Conservation (phyloP, 2,888 invertebrate species). For the Leptinotarsa tumamoca region DNA sequence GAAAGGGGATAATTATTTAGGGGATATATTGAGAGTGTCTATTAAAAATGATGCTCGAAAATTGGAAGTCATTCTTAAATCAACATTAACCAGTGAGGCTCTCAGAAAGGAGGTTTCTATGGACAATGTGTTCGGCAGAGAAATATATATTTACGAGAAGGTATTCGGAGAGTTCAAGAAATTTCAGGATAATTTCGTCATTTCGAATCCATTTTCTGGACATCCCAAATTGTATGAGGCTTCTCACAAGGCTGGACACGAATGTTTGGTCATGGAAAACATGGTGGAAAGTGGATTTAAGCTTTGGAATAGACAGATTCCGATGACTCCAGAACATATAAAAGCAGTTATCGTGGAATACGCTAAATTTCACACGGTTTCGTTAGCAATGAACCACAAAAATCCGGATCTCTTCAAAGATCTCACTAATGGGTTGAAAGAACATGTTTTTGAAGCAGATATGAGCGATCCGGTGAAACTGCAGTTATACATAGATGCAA, state of each 20-base stretch:
- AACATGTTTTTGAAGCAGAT: slow-evolving; percentile 13
- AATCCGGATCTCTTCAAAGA: slow-evolving; percentile 50
- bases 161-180: slow-evolving; percentile 51
- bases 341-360: slow-evolving; percentile 54
- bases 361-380: slow-evolving; percentile 58
- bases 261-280: slow-evolving; percentile 55
- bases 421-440: slow-evolving; percentile 20
- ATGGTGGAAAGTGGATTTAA: slow-evolving; percentile 50
- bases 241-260: slow-evolving; percentile 32
- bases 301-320: slow-evolving; percentile 52
- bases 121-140: slow-evolving; percentile 49
- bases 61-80: slow-evolving; percentile 54
- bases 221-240: slow-evolving; percentile 38
- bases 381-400: slow-evolving; percentile 54
- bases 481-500: neutral
- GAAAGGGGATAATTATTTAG: slow-evolving; percentile 49
- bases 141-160: slow-evolving; percentile 54
- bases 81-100: slow-evolving; percentile 49
- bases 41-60: slow-evolving; percentile 30
- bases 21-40: slow-evolving; percentile 46
- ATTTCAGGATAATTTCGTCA: slow-evolving; percentile 47
- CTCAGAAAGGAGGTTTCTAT: slow-evolving; percentile 49
- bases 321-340: slow-evolving; percentile 56
- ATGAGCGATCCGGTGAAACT: neutral
- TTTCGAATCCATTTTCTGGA: slow-evolving; percentile 24